Evolutionary conservation across 2,113 vertebrate genomes (phyloP).

Genomic region (Halichoerus grypus): DNA sequence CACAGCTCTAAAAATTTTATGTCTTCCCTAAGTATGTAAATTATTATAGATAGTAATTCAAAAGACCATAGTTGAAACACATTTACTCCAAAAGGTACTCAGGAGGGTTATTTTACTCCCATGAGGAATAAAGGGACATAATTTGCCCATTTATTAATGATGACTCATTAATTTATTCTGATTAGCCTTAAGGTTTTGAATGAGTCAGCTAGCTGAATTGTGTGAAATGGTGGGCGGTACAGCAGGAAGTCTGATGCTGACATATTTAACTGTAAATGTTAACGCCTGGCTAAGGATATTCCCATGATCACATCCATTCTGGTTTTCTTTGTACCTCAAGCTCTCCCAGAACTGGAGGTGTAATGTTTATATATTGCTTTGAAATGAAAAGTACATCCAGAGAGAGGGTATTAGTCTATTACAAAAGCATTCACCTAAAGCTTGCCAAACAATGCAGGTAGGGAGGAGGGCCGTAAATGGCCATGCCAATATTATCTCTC

Average conservation of each 20-base stretch:
- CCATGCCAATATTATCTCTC: not conserved
- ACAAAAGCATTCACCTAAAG: not conserved
- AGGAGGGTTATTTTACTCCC: not conserved
- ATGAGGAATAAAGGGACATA: not conserved
- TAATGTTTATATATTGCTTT: slow-evolving; percentile 45
- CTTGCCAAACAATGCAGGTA: not conserved
- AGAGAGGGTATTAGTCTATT: not conserved
- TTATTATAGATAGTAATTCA: not conserved
- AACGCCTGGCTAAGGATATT: not conserved
- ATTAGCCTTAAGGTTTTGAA: slow-evolving; percentile 55
- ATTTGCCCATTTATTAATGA: not conserved
- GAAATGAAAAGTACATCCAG: slow-evolving; percentile 53
- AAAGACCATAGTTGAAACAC: not conserved
- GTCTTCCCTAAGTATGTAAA: not conserved
- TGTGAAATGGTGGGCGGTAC: slow-evolving; percentile 60
- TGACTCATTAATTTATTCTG: slow-evolving; percentile 75
- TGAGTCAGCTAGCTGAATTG: slow-evolving; percentile 64
- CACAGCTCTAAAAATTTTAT: not conserved
- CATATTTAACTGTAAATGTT: slow-evolving; percentile 52
- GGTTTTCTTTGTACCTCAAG: slow-evolving; percentile 55
- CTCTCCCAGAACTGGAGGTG: not conserved
- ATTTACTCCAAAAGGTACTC: slow-evolving; percentile 17
- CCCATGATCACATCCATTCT: slow-evolving; percentile 71
- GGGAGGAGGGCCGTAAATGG: not conserved
- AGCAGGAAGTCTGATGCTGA: slow-evolving; percentile 50